These are phyloP conservation scores for Phaedon cochleariae DNA, from an alignment of 2,888 invertebrate species.

Conservation along the genomic window DNA sequence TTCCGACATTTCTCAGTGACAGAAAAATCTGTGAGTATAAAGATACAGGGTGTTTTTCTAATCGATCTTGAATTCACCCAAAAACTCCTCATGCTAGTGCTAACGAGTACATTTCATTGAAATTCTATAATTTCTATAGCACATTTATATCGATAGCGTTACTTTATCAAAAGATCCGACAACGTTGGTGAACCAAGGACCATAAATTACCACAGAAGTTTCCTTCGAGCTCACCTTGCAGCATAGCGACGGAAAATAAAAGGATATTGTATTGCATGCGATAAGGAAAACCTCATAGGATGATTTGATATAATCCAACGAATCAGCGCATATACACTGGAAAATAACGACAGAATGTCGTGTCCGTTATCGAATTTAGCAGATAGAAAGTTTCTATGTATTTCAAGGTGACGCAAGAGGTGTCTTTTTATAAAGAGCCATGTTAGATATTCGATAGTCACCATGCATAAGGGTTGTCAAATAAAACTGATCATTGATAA, in stretches of 20 bases:
- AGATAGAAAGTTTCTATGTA: background rate
- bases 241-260: background rate
- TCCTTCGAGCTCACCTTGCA: background rate
- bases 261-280: background rate
- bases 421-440: background rate
- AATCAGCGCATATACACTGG: background rate
- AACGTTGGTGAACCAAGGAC: background rate
- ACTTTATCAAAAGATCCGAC: background rate
- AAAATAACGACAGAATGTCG: conserved; percentile 13
- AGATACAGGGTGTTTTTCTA: no score
- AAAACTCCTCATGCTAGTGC: no score
- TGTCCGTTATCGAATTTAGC: background rate
- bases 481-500: no score
- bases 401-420: background rate
- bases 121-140: no score
- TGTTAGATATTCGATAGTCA: no score
- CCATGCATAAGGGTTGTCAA: no score
- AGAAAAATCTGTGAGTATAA: no score
- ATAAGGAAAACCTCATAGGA: background rate
- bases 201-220: background rate
- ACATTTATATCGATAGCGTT: background rate
- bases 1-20: no score
- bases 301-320: background rate
- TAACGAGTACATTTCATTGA: no score
- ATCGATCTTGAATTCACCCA: no score